A percentile compares a stretch with the other conserved stretches of the same genome.
Evolutionary conservation across 2,113 vertebrate genomes (phyloP).

Genomic region (Lynx canadensis): DNA sequence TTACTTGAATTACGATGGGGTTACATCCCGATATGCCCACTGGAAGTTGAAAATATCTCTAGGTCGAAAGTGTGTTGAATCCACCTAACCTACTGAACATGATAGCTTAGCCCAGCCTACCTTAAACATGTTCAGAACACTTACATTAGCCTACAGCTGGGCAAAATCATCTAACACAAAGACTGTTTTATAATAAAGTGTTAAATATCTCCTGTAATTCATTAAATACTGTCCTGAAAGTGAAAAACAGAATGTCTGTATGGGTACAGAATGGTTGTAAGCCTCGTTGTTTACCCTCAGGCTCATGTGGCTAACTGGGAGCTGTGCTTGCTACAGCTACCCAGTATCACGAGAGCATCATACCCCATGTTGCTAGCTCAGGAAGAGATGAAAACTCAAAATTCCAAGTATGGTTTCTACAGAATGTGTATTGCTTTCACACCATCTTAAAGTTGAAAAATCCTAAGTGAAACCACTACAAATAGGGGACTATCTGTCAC

Average conservation of each 20-base stretch:
- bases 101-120: neutral
- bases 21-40: neutral
- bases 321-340: neutral
- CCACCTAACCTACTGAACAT: neutral
- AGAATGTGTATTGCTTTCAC: neutral
- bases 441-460: neutral
- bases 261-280: neutral
- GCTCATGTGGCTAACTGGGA: neutral
- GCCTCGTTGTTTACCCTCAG: neutral
- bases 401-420: neutral
- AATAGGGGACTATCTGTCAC: neutral
- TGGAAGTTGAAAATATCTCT: neutral
- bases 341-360: neutral
- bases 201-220: neutral
- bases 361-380: neutral
- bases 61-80: neutral
- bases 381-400: neutral
- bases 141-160: neutral
- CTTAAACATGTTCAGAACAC: neutral
- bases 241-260: neutral
- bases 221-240: neutral
- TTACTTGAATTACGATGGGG: neutral
- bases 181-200: neutral
- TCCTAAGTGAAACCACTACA: neutral
- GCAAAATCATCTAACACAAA: neutral